These are phyloP conservation scores for Berghia stephanieae DNA, from an alignment of 1,140 invertebrate genomes.

Conservation along the genomic window DNA sequence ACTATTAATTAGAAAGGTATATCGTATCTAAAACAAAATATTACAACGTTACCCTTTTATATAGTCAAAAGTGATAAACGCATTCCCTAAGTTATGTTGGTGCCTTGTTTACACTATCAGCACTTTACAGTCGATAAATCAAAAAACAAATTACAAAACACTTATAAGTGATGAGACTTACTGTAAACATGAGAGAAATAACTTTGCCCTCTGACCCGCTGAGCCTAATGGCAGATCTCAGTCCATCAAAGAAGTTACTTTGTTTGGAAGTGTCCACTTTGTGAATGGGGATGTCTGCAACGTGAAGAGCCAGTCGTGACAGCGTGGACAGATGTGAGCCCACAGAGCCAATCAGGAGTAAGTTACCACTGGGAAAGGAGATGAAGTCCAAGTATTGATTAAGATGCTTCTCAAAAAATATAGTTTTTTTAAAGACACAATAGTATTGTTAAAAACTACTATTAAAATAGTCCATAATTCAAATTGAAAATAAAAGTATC, in stretches of 20 bases:
- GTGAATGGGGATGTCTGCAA: slow-evolving; percentile 61
- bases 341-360: slow-evolving; percentile 63
- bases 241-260: slow-evolving; percentile 66
- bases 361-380: slow-evolving; percentile 59
- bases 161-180: slow-evolving; percentile 40
- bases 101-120: too few relatives aligned
- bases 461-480: not conserved
- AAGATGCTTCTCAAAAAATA: not conserved
- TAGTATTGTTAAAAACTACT: not conserved
- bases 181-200: slow-evolving; percentile 61
- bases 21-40: too few relatives aligned
- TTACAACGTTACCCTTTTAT: too few relatives aligned
- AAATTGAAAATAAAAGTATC: not conserved
- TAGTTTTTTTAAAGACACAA: not conserved
- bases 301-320: slow-evolving; percentile 63
- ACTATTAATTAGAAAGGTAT: too few relatives aligned
- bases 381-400: not conserved
- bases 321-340: slow-evolving; percentile 63
- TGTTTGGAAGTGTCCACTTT: slow-evolving; percentile 61
- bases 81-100: too few relatives aligned
- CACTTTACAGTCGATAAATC: not conserved
- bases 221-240: slow-evolving; percentile 62
- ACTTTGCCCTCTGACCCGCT: slow-evolving; percentile 64
- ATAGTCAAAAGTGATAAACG: too few relatives aligned
- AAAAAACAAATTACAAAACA: not conserved